These are phyloP conservation scores for Dermatemys mawii DNA, from an alignment of 2,113 vertebrate species.

Conservation along the genomic window DNA sequence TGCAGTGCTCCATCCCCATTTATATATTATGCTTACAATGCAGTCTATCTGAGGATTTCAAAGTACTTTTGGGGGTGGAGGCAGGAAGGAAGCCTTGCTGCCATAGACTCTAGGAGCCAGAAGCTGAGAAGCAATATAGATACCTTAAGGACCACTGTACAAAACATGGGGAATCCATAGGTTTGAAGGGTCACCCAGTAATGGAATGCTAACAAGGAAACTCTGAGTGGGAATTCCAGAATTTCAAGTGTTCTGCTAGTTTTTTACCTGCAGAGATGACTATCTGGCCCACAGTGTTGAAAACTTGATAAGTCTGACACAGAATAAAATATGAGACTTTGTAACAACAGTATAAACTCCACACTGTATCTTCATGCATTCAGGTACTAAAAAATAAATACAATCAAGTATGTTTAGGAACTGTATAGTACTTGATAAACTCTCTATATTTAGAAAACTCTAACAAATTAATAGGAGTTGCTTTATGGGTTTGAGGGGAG, in stretches of 20 bases:
- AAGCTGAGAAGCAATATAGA: not conserved
- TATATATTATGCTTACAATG: not conserved
- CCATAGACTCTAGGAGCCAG: not conserved
- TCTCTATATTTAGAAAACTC: not conserved
- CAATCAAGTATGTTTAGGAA: not conserved
- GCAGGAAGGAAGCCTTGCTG: not conserved
- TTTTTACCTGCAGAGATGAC: not conserved
- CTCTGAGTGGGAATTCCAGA: not conserved
- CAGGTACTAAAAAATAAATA: not conserved
- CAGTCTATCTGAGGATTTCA: not conserved
- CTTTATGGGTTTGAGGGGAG: not conserved
- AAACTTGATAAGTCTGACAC: not conserved
- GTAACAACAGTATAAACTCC: not conserved
- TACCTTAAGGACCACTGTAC: not conserved
- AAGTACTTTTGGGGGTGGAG: not conserved
- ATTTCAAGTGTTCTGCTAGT: not conserved
- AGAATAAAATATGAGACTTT: not conserved
- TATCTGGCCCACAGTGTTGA: not conserved
- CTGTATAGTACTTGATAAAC: not conserved
- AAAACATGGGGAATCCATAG: not conserved
- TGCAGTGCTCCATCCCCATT: not conserved
- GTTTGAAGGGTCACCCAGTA: not conserved
- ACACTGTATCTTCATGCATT: not conserved
- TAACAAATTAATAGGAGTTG: not conserved
- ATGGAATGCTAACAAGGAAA: not conserved